Evolutionary conservation across 1,140 invertebrate species (phyloP).

Genomic region (Helicoverpa armigera): DNA sequence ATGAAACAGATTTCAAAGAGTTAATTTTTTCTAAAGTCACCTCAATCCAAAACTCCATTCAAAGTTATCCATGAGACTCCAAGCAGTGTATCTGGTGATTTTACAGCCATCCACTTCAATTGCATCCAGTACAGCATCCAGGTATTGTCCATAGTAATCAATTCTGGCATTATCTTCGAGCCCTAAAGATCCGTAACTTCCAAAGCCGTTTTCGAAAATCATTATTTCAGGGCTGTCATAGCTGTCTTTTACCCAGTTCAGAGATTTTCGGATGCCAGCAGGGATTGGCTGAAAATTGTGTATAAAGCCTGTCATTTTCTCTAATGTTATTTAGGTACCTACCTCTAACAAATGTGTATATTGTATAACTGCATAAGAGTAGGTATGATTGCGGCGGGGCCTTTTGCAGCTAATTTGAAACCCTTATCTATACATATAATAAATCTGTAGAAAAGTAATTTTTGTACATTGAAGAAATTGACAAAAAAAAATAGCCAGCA

Average conservation of each 20-base stretch:
- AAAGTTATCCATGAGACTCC: conserved; percentile 78
- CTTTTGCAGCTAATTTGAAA: not conserved
- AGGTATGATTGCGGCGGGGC: no score
- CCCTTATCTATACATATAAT: no score
- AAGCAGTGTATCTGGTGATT: conserved; percentile 65
- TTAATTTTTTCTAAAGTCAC: conserved; percentile 51
- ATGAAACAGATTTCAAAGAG: no score
- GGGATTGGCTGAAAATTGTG: conserved; percentile 64
- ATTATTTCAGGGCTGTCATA: conserved; percentile 72
- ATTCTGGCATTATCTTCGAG: conserved; percentile 82
- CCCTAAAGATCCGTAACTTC: conserved; percentile 79
- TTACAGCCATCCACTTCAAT: conserved; percentile 70
- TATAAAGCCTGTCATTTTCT: no score
- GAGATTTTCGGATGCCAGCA: conserved; percentile 66
- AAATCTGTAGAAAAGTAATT: no score
- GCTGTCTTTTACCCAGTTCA: conserved; percentile 74
- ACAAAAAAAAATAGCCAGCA: no score
- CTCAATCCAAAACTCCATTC: conserved; percentile 70
- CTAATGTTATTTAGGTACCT: no score
- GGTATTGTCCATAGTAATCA: conserved; percentile 87
- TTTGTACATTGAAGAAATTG: no score
- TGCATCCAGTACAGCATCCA: conserved; percentile 78
- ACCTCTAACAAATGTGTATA: no score
- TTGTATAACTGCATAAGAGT: no score
- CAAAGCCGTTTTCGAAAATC: conserved; percentile 84